A percentile compares a stretch with the other conserved stretches of the same genome.
phyloP scores from a whole-genome alignment of 2,113 vertebrate genomes.

The Oncorhynchus clarkii region DNA sequence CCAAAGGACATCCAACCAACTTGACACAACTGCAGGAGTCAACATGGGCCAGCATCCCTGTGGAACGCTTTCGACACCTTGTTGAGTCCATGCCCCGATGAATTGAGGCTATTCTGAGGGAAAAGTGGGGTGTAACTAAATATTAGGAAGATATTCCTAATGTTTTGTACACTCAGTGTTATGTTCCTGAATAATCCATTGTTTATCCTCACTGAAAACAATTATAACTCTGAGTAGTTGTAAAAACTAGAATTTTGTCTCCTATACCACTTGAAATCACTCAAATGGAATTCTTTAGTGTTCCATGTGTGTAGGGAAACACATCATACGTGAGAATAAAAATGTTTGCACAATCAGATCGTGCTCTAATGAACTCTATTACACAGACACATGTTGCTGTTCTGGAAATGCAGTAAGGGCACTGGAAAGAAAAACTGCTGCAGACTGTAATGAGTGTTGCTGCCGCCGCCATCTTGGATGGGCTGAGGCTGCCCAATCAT shows the following conservation, averaged over 20 bases:
- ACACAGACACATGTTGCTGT: constrained; percentile 44
- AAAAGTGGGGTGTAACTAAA: too few relatives aligned
- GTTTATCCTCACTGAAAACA: constrained; percentile 40
- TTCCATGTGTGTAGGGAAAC: constrained; percentile 48
- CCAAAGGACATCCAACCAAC: too few relatives aligned
- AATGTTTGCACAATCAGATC: constrained; percentile 73
- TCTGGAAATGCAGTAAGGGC: constrained; percentile 80
- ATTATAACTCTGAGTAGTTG: constrained; percentile 33
- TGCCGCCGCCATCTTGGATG: constrained; percentile 42
- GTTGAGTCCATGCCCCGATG: too few relatives aligned
- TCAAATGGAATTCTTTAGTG: constrained; percentile 27
- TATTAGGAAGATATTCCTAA: too few relatives aligned
- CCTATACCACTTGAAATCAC: constrained; percentile 3
- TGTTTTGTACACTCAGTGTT: too few relatives aligned
- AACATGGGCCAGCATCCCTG: too few relatives aligned
- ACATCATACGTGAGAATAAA: constrained; percentile 40
- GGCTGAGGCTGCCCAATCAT: constrained; percentile 70
- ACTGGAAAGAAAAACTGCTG: constrained; percentile 83
- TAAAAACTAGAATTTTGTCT: constrained; percentile 38
- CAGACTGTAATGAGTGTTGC: constrained; percentile 11
- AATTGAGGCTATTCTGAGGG: too few relatives aligned
- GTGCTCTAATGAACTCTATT: constrained; percentile 73
- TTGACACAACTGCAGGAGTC: too few relatives aligned
- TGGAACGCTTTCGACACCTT: too few relatives aligned
- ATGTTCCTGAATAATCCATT: constrained; percentile 50